Evolutionary conservation across 2,113 vertebrate genomes (phyloP), one percentile per base, ranked within the genome.

Genomic region (Pycnonotus jocosus): DNA sequence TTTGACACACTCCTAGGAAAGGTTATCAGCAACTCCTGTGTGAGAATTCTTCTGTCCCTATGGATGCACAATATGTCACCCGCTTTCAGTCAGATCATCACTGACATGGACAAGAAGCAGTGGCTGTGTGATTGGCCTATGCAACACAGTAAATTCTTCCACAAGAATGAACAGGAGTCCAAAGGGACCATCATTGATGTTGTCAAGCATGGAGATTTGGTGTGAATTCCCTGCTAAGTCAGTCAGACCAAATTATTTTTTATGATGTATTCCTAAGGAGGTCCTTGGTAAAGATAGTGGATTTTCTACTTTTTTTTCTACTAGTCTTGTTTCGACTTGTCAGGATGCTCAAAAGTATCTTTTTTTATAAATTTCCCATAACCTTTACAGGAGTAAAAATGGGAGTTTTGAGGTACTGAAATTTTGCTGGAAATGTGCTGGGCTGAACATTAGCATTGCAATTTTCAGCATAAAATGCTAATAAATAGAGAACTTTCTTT

Each of bases 251-350:
- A 91, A 92, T 92, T 54, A 56, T 44, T 92, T 95, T 94, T 94
- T 62, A 61, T 71, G 45, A 74, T 71, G 10, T 23, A 51, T 51
- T 69, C 16, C 40, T 76, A 86, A 90, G 76, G 51, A 94, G 6
- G 4, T 4, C 23, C 53, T 57, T 58, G 38, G 11, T 92, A 81
- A 92, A 94, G 31, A n/a, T 21, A 42, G 6, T 42, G 11, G 22
- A 68, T 96, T 95, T 42, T 27, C 58, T 85, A 51, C 89, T 56
- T 92, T 91, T 88, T 76, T 95, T 96, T 83, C 76, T 79, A 57
- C 8, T 64, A 77, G 6, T 12, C 81, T 68, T 68, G 11, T 33
- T 86, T 60, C 45, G 68, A 23, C n/a, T 83, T 96, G 15, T 73
- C 19, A 89, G 28, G 25, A 71, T 30, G 2, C 15, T 90, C 15